Conservation (phyloP, 1,140 invertebrate genomes). For the Papilio polytes region DNA sequence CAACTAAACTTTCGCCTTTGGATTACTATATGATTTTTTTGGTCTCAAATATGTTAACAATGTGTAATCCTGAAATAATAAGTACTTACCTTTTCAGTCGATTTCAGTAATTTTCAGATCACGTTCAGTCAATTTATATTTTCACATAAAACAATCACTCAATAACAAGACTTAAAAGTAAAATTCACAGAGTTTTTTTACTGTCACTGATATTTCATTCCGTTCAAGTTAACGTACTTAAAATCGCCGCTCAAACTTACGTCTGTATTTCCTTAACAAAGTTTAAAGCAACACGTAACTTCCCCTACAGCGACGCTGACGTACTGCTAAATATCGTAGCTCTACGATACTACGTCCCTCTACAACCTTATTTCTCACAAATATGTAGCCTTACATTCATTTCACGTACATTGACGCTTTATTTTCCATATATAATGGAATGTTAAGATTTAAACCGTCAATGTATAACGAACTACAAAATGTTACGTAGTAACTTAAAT, state of each 20-base stretch:
- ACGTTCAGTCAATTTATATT: not conserved
- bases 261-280: conserved; percentile 2
- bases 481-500: not conserved
- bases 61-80: not conserved
- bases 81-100: not conserved
- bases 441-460: not conserved
- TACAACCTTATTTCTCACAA: conserved; percentile 1
- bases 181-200: not conserved
- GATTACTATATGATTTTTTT: not conserved
- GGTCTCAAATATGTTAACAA: too few relatives aligned
- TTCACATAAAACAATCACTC: not conserved
- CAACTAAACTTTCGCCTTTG: too few relatives aligned
- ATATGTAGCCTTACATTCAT: not conserved
- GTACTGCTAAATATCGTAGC: not conserved
- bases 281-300: conserved; percentile 12
- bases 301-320: not conserved
- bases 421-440: not conserved
- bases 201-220: not conserved
- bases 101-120: not conserved
- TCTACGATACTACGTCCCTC: conserved; percentile 18
- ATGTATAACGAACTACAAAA: not conserved
- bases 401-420: not conserved
- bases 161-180: not conserved
- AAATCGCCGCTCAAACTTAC: conserved; percentile 1
- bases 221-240: not conserved